These are phyloP conservation scores for Dasyornis broadbenti DNA, from an alignment of 2,113 vertebrate genomes.

Conservation along the genomic window DNA sequence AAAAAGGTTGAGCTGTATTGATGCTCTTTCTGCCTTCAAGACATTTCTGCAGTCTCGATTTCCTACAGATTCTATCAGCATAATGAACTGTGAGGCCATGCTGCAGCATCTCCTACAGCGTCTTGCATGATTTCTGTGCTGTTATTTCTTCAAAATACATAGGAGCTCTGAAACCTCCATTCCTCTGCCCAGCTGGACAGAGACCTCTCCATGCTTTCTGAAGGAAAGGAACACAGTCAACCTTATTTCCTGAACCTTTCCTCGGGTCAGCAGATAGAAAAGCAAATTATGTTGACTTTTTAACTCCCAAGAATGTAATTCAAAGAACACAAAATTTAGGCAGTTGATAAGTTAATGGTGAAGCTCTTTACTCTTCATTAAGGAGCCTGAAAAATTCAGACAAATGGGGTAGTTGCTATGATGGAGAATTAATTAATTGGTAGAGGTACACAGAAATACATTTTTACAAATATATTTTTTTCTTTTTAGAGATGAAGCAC, in stretches of 20 bases:
- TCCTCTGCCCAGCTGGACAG: neutral
- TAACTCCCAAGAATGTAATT: neutral
- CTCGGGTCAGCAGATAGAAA: neutral
- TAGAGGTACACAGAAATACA: neutral
- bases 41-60: neutral
- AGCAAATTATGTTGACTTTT: neutral
- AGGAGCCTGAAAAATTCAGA: neutral
- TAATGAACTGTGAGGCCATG: neutral
- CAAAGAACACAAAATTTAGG: neutral
- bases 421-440: neutral
- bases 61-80: neutral
- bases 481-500: conserved; percentile 46
- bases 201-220: neutral
- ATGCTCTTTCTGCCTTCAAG: neutral
- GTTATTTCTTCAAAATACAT: neutral
- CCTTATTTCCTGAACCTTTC: neutral
- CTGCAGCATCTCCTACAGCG: neutral
- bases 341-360: neutral
- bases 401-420: neutral
- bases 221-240: neutral
- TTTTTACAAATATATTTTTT: neutral
- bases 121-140: neutral
- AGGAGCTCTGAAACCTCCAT: neutral
- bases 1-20: neutral
- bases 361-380: neutral